Percentiles rank a stretch among this genome's conserved stretches.
These are phyloP conservation scores for Diadophis punctatus DNA, from an alignment of 2,113 vertebrate genomes.

Conservation along the genomic window DNA sequence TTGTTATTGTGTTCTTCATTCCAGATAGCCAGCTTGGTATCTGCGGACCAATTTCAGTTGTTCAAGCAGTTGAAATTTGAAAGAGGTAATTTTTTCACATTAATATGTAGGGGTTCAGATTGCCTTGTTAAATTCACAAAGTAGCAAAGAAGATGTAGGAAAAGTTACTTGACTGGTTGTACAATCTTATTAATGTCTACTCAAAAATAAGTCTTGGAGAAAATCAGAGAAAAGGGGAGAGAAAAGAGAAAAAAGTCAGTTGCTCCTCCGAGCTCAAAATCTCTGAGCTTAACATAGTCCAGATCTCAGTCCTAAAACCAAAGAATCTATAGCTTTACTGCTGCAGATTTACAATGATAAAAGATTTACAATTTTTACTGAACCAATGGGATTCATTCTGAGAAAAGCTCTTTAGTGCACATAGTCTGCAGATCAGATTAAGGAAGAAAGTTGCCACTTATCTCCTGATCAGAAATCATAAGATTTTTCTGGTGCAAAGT, in stretches of 20 bases:
- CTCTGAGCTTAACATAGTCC: not conserved
- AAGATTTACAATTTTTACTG: not conserved
- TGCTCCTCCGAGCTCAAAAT: not conserved
- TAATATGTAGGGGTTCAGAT: not conserved
- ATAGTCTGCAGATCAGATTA: not conserved
- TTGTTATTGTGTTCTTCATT: slow-evolving; percentile 60
- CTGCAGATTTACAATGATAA: not conserved
- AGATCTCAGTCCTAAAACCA: not conserved
- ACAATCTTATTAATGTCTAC: not conserved
- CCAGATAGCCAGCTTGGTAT: slow-evolving; percentile 84
- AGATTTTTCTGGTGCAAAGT: not conserved
- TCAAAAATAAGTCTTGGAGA: not conserved
- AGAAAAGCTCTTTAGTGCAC: not conserved
- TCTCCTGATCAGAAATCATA: not conserved
- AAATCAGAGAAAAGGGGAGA: not conserved
- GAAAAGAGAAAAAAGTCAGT: not conserved
- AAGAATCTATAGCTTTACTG: not conserved
- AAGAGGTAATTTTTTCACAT: slow-evolving; percentile 73
- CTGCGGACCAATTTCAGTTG: slow-evolving; percentile 79
- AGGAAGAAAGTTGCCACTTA: not conserved
- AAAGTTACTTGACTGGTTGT: not conserved
- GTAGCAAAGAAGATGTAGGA: not conserved
- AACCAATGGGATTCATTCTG: not conserved
- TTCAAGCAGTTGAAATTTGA: slow-evolving; percentile 89
- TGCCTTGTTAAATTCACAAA: not conserved